These are phyloP conservation scores for Oryzias sinensis DNA, from an alignment of 2,797 vertebrate genomes.

Conservation along the genomic window DNA sequence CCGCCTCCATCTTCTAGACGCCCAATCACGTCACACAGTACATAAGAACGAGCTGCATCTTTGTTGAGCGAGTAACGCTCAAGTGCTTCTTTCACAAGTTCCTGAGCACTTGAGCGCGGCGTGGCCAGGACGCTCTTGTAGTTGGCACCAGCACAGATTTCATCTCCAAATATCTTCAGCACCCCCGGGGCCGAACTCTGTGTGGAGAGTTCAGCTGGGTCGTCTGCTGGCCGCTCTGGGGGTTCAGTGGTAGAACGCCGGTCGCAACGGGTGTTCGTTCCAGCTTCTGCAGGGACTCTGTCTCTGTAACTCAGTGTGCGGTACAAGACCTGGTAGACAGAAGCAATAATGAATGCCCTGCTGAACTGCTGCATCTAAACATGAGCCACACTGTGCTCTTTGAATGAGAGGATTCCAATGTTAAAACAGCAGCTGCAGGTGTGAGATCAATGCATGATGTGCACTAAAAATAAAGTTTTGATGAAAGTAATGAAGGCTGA, in stretches of 20 bases:
- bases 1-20: conserved; percentile 80
- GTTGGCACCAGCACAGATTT: conserved; percentile 89
- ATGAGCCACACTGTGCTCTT: background rate
- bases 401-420: background rate
- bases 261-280: conserved; percentile 85
- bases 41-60: conserved; percentile 77
- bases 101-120: conserved; percentile 84
- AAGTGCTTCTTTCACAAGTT: conserved; percentile 92
- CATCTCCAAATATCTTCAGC: conserved; percentile 93
- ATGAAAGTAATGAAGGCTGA: too few relatives aligned
- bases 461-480: too few relatives aligned
- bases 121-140: conserved; percentile 96
- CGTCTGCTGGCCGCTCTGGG: conserved; percentile 76
- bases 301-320: conserved; percentile 92
- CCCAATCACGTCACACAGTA: conserved; percentile 92
- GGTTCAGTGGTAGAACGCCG: conserved; percentile 75
- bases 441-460: too few relatives aligned
- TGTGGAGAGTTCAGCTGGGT: conserved; percentile 92
- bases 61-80: conserved; percentile 91
- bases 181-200: conserved; percentile 92
- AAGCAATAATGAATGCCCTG: background rate
- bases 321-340: conserved; percentile 78
- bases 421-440: background rate
- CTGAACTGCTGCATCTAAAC: background rate
- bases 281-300: conserved; percentile 78